phyloP scores from a whole-genome alignment of 2,113 vertebrate species.

The Marcusenius ussheri region DNA sequence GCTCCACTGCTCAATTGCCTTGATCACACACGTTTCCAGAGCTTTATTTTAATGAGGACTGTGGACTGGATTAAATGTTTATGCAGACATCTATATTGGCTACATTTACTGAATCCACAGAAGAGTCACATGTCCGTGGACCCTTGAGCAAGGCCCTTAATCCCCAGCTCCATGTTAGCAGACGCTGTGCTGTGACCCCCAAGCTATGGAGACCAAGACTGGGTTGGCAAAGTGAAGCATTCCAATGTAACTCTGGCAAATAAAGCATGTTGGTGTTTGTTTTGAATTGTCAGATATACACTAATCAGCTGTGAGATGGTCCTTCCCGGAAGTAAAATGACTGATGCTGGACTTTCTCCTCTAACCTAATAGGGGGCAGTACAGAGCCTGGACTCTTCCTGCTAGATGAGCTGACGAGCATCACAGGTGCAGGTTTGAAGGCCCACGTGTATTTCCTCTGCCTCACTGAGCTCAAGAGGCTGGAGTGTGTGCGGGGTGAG shows the following conservation, averaged over 20 bases:
- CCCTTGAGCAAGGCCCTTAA: not conserved
- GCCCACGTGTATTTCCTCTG: slow-evolving; percentile 50
- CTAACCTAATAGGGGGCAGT: slow-evolving; percentile 39
- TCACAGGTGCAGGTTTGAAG: slow-evolving; percentile 41
- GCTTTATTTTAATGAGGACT: not conserved
- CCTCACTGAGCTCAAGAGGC: slow-evolving; percentile 52
- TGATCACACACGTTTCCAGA: not conserved
- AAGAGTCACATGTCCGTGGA: not conserved
- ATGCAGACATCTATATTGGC: no score
- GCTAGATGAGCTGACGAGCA: slow-evolving; percentile 47
- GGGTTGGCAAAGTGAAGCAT: not conserved
- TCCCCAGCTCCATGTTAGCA: not conserved
- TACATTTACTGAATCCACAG: not conserved
- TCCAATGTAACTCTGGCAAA: not conserved
- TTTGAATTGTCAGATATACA: not conserved
- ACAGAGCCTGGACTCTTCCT: slow-evolving; percentile 27
- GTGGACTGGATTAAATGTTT: no score
- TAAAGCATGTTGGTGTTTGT: not conserved
- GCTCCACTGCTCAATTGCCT: not conserved
- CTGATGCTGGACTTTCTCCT: not conserved
- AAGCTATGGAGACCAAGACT: not conserved
- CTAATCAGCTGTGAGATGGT: not conserved
- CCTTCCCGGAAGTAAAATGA: not conserved
- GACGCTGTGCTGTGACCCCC: no score
- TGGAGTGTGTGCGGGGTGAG: slow-evolving; percentile 41